Evolutionary conservation across 2,888 invertebrate genomes (phyloP).

Genomic region (Callyntrura sp.): DNA sequence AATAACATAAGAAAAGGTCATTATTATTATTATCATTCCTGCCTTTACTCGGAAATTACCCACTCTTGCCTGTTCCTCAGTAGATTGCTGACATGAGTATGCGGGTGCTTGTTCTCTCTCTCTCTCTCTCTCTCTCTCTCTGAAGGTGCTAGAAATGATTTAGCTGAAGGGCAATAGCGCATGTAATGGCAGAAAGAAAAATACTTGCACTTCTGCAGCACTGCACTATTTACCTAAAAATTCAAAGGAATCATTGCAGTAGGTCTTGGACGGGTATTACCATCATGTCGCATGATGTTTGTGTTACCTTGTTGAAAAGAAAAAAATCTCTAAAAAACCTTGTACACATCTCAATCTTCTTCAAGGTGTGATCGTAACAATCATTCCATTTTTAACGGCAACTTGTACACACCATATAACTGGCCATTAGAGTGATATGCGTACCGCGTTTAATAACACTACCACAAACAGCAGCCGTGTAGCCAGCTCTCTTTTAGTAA

Average conservation of each 20-base stretch:
- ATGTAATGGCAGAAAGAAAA: background rate
- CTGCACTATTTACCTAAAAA: constrained; percentile 15
- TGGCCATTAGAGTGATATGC: background rate
- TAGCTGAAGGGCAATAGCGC: background rate
- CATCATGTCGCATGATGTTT: background rate
- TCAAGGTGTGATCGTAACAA: constrained; percentile 5
- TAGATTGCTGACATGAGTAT: background rate
- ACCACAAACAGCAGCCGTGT: constrained; percentile 2
- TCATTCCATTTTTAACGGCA: constrained; percentile 9
- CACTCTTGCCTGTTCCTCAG: background rate
- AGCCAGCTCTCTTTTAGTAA: background rate
- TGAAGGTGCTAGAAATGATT: background rate
- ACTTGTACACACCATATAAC: background rate
- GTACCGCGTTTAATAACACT: no score
- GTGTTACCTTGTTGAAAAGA: no score
- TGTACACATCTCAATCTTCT: constrained; percentile 8
- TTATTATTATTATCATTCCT: background rate
- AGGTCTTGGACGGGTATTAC: constrained; percentile 55
- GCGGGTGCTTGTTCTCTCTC: background rate
- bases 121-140: no score
- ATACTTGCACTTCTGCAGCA: background rate
- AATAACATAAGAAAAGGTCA: background rate
- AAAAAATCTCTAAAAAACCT: background rate
- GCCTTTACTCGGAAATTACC: background rate
- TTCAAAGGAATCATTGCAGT: constrained; percentile 64